Conservation (phyloP, 2,888 invertebrate species). For the Leucozona laternaria region DNA sequence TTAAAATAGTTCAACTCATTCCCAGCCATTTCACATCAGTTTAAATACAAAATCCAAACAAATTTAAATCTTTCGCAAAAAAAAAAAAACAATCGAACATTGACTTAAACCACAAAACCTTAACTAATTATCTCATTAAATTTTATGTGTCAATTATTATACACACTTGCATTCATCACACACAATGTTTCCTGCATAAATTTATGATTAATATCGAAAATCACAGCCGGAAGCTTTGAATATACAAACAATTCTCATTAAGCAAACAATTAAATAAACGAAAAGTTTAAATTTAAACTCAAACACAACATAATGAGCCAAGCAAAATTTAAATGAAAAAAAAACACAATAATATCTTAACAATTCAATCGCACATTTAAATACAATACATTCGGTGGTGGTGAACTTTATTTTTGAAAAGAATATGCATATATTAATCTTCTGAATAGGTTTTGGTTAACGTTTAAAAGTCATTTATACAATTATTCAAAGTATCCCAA, state of each 20-base stretch:
- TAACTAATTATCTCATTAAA: conserved; percentile 24
- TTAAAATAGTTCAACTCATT: no score
- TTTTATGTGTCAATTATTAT: neutral
- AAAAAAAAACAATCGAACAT: neutral
- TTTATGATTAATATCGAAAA: conserved; percentile 23
- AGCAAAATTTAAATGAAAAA: neutral
- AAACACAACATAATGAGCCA: neutral
- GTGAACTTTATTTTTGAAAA: neutral
- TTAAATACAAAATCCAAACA: neutral
- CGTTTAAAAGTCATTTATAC: conserved; percentile 15
- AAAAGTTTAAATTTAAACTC: neutral
- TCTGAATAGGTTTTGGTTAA: conserved; percentile 6
- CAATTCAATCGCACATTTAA: conserved; percentile 2
- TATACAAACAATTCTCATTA: neutral
- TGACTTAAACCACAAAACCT: conserved; percentile 4
- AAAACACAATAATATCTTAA: neutral
- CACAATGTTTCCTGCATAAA: neutral
- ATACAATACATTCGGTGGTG: neutral
- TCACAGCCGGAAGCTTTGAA: conserved; percentile 16
- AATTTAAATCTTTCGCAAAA: neutral
- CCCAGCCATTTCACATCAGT: neutral
- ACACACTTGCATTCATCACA: conserved; percentile 3
- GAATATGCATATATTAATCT: conserved; percentile 1
- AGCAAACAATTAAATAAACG: conserved; percentile 23
- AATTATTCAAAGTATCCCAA: conserved; percentile 1